Conservation (phyloP, 2,888 invertebrate species). For the Argyra leucocephala region DNA sequence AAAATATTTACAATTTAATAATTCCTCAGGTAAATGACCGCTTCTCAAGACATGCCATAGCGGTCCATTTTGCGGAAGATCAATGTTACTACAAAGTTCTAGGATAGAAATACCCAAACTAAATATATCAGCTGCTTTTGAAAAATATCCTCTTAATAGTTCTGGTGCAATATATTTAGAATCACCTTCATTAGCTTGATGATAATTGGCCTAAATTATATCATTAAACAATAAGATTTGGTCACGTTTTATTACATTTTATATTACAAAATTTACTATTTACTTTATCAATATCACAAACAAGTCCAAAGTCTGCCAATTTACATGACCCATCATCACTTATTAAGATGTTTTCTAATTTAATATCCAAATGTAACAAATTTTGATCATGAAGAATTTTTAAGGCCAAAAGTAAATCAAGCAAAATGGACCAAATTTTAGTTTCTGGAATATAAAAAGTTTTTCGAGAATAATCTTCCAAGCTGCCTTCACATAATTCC, state of each 20-base stretch:
- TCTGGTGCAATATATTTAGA: slow-evolving; percentile 67
- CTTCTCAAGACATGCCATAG: slow-evolving; percentile 58
- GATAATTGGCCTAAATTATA: slow-evolving; percentile 44
- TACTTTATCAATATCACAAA: slow-evolving; percentile 52
- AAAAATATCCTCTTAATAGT: slow-evolving; percentile 54
- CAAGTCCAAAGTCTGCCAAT: slow-evolving; percentile 64
- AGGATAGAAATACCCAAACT: slow-evolving; percentile 63
- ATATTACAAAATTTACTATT: slow-evolving; percentile 17
- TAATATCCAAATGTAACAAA: slow-evolving; percentile 66
- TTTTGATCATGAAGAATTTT: slow-evolving; percentile 58
- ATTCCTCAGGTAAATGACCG: slow-evolving; percentile 47
- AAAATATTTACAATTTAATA: slow-evolving; percentile 38
- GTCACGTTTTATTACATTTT: neutral
- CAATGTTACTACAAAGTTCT: slow-evolving; percentile 60
- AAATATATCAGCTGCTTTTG: slow-evolving; percentile 64
- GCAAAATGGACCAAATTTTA: slow-evolving; percentile 56
- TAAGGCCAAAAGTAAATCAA: slow-evolving; percentile 54
- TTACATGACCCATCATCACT: slow-evolving; percentile 56
- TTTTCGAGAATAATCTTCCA: slow-evolving; percentile 49
- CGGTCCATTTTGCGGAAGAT: slow-evolving; percentile 57
- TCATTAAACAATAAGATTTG: neutral
- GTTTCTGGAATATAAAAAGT: slow-evolving; percentile 52
- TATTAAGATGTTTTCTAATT: slow-evolving; percentile 67
- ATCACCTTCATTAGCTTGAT: slow-evolving; percentile 61
- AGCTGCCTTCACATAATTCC: slow-evolving; percentile 57